These are phyloP conservation scores for Halcyon leucocephala DNA, from an alignment of 2,797 vertebrate species.

Conservation along the genomic window DNA sequence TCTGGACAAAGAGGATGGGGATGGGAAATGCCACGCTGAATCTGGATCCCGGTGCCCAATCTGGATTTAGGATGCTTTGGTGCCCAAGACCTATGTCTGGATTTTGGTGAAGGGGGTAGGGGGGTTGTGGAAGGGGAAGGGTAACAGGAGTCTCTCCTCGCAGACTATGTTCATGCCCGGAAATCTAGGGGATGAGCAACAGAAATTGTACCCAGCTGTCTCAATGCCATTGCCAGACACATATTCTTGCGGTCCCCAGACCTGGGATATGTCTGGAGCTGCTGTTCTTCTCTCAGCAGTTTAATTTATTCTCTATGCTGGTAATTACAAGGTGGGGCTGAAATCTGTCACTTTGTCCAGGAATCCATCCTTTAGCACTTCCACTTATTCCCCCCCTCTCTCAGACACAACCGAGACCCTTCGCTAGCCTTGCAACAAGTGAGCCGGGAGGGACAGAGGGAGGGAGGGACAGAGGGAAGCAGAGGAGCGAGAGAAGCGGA, in stretches of 20 bases:
- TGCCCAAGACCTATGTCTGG: fast-evolving
- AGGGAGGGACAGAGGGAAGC: neutral
- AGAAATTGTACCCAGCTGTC: neutral
- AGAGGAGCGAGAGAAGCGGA: neutral
- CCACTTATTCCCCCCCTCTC: fast-evolving
- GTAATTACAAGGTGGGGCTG: neutral
- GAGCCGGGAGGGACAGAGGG: neutral
- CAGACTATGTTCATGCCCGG: neutral
- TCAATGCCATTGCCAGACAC: neutral
- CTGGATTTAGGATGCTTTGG: neutral
- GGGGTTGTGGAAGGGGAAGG: fast-evolving
- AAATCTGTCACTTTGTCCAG: fast-evolving
- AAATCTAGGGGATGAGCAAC: neutral
- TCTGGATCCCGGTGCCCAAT: neutral
- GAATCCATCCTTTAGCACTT: neutral
- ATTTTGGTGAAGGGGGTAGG: neutral
- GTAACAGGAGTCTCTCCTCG: neutral
- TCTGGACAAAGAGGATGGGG: neutral
- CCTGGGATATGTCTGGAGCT: neutral
- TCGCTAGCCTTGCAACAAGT: fast-evolving
- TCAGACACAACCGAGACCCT: neutral
- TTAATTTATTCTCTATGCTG: neutral
- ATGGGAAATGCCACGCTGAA: neutral
- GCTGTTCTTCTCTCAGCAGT: neutral
- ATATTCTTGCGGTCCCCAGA: fast-evolving